Base-by-base conservation (phyloP, 1,140 invertebrate species). In the Bradynema listronoti region DNA sequence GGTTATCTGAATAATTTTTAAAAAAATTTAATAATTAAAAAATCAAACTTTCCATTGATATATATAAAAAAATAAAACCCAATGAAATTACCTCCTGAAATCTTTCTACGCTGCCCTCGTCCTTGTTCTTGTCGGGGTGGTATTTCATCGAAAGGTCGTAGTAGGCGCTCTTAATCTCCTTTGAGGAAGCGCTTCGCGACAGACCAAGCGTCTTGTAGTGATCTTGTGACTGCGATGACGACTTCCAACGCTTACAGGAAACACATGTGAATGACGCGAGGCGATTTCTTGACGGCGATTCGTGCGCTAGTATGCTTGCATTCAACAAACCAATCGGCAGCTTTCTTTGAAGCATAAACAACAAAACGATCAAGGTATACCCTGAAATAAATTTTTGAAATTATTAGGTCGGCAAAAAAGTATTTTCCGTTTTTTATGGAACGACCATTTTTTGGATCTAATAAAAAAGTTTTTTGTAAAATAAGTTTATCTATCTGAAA, bases 101-200 rank as follows among this genome's bases (percentile, higher is more conserved):
- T 32, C 51, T 58, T 19, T 69, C 55, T 43, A 70, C 67, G 3
- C 71, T 4, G 42, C 47, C 14, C 29, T 36, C 2, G 63, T 66
- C 1, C 80, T 84, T 25, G 86, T 90, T 90, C 77, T 88, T 88
- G 71, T 90, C 88, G 19, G 88, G 88, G 81, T 90, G 88, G 78
- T 85, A 89, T 82, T 89, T 87, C 80, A 88, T 89, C 0, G 91
- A 91, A 49, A 91, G 78, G 78, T 89, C 90, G 63, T 88, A 83
- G 75, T 94, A 95, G 0, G 89, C 83, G 71, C 86, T 87, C 80
- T 94, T 94, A 33, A 96, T 85, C 57, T 91, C 88, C 41, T 86
- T 84, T 39, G 85, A 81, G 55, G 80, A 82, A 0, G 87, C 89
- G 71, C 87, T 85, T 64, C 83, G 80, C 36, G 82, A 63, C 9